A percentile compares a stretch with the other conserved stretches of the same genome.
phyloP scores from a whole-genome alignment of 2,797 vertebrate genomes.

The Hemibagrus guttatus region DNA sequence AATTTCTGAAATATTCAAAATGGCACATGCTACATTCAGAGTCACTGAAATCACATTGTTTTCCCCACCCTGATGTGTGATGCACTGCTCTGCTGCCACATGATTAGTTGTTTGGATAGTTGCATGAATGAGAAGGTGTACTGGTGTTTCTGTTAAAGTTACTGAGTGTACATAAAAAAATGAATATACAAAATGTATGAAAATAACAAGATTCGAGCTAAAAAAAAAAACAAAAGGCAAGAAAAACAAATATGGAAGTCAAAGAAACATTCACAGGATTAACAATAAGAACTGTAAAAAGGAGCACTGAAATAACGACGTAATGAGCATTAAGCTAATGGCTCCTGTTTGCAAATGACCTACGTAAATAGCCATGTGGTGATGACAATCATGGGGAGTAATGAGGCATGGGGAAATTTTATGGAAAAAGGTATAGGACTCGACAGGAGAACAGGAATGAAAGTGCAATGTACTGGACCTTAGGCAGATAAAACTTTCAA shows the following conservation, averaged over 20 bases:
- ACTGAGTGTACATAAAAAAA: neutral
- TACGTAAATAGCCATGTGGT: neutral
- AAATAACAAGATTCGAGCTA: neutral
- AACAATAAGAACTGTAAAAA: neutral
- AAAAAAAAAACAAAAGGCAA: neutral
- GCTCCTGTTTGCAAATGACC: neutral
- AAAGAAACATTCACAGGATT: neutral
- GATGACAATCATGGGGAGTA: neutral
- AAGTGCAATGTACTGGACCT: neutral
- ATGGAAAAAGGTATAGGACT: neutral
- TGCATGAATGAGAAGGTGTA: neutral
- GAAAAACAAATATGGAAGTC: neutral
- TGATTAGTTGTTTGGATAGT: neutral
- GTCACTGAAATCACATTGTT: neutral
- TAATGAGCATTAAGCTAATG: neutral
- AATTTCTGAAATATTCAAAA: neutral
- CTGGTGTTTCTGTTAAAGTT: neutral
- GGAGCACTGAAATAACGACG: neutral
- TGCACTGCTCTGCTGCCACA: neutral
- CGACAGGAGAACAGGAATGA: neutral
- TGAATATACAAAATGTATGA: neutral
- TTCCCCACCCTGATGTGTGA: neutral
- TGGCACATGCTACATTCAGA: neutral
- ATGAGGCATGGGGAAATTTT: neutral
- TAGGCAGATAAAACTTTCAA: neutral